Percentiles rank a stretch among this genome's conserved stretches.
Conservation (phyloP, 2,888 invertebrate genomes). For the Alcis repandata region DNA sequence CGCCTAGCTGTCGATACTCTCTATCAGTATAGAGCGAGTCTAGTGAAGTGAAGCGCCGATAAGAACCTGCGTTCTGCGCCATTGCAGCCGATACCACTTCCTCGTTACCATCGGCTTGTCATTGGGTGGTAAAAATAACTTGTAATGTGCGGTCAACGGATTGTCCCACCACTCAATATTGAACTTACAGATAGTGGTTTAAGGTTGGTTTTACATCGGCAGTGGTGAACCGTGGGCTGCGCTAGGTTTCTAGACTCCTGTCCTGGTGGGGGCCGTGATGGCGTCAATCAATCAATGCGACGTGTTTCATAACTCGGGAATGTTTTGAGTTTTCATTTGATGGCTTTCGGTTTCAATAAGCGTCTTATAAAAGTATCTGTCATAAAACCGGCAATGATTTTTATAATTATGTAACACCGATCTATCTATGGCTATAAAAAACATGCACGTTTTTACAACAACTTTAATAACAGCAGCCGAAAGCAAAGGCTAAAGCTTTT, state of each 20-base stretch:
- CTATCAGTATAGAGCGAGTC: not conserved
- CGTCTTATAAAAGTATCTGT: not conserved
- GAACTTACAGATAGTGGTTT: not conserved
- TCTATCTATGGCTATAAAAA: too few relatives aligned
- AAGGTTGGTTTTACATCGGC: slow-evolving; percentile 19
- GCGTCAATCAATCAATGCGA: slow-evolving; percentile 45
- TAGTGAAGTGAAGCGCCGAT: slow-evolving; percentile 29
- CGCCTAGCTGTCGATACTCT: not conserved
- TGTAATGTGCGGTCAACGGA: slow-evolving; percentile 29
- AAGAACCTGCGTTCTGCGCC: slow-evolving; percentile 40
- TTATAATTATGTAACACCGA: too few relatives aligned
- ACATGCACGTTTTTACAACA: too few relatives aligned
- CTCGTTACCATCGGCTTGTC: slow-evolving; percentile 47
- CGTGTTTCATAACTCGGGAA: slow-evolving; percentile 30
- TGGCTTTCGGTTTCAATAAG: slow-evolving; percentile 10
- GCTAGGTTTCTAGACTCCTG: slow-evolving; percentile 49
- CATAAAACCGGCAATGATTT: too few relatives aligned
- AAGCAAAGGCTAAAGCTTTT: too few relatives aligned
- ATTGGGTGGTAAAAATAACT: slow-evolving; percentile 59
- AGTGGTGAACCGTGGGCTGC: slow-evolving; percentile 42
- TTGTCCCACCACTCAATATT: not conserved
- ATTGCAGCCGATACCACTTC: slow-evolving; percentile 43
- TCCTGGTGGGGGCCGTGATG: slow-evolving; percentile 32
- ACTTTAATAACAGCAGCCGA: too few relatives aligned
- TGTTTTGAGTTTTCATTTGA: not conserved